These are phyloP conservation scores for Agapornis roseicollis DNA, from an alignment of 2,113 vertebrate genomes.

Conservation along the genomic window DNA sequence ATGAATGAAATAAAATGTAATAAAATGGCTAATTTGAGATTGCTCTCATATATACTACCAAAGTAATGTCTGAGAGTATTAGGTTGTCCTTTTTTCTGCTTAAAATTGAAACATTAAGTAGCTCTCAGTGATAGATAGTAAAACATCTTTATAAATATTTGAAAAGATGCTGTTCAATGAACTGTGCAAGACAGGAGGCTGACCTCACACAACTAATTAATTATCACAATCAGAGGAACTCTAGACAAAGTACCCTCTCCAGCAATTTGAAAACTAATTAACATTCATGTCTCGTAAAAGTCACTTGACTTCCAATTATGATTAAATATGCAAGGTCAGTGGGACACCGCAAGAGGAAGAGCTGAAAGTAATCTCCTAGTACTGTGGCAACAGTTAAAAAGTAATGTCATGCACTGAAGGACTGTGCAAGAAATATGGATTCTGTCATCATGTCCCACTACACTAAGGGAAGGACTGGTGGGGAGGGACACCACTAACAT, in stretches of 20 bases:
- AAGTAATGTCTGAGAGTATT: background rate
- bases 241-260: slow-evolving; percentile 64
- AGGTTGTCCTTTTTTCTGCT: background rate
- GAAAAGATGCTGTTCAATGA: slow-evolving; percentile 58
- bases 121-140: slow-evolving; percentile 21
- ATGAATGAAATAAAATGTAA: background rate
- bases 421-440: background rate
- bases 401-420: background rate
- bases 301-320: slow-evolving; percentile 72
- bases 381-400: background rate
- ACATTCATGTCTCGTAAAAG: slow-evolving; percentile 63
- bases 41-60: background rate
- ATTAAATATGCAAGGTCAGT: slow-evolving; percentile 72
- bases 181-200: slow-evolving; percentile 64
- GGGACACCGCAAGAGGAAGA: slow-evolving; percentile 36
- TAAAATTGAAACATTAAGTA: slow-evolving; percentile 47
- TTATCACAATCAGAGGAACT: slow-evolving; percentile 73
- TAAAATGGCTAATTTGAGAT: background rate
- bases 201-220: slow-evolving; percentile 69
- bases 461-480: background rate
- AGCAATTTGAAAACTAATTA: slow-evolving; percentile 71
- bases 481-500: background rate
- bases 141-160: slow-evolving; percentile 72
- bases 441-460: fast-evolving
- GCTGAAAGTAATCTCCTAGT: slow-evolving; percentile 24